These are phyloP conservation scores for Lasioglossum calceatum DNA, from an alignment of 2,888 invertebrate species.

Conservation along the genomic window DNA sequence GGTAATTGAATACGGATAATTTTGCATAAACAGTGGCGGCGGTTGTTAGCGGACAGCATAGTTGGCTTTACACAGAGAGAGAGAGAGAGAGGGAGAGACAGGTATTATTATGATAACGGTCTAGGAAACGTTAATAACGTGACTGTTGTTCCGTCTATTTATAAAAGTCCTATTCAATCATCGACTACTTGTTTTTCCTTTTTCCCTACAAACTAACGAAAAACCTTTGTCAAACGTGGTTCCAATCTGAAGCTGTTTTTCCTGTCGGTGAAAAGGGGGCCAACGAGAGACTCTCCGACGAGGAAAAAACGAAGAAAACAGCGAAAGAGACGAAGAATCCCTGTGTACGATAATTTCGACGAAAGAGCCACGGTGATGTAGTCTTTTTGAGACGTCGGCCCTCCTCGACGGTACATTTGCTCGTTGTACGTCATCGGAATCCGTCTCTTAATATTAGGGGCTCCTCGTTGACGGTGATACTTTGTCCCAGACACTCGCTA, in stretches of 20 bases:
- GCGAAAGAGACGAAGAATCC: not conserved
- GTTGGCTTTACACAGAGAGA: conserved; percentile 24
- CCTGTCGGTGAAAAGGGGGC: not conserved
- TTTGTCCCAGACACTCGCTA: not conserved
- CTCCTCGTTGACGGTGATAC: not conserved
- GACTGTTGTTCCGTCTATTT: not conserved
- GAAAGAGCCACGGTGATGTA: not conserved
- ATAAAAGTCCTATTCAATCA: not conserved
- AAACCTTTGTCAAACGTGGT: not conserved
- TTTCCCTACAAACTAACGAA: not conserved
- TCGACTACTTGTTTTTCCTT: not conserved
- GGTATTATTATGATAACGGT: conserved; percentile 29
- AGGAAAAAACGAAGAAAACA: not conserved
- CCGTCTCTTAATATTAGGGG: conserved; percentile 11
- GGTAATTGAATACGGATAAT: conserved; percentile 51
- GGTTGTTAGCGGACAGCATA: conserved; percentile 5
- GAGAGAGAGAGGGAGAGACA: not conserved
- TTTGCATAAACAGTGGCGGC: conserved; percentile 45
- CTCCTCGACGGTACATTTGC: conserved; percentile 18
- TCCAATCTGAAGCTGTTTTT: not conserved
- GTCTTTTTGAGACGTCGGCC: conserved; percentile 4
- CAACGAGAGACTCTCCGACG: not conserved
- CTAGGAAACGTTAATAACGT: conserved; percentile 28
- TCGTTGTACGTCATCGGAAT: conserved; percentile 17
- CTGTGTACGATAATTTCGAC: conserved; percentile 7